phyloP scores from a whole-genome alignment of 1,140 invertebrate species.

The Drosophila aff. region DNA sequence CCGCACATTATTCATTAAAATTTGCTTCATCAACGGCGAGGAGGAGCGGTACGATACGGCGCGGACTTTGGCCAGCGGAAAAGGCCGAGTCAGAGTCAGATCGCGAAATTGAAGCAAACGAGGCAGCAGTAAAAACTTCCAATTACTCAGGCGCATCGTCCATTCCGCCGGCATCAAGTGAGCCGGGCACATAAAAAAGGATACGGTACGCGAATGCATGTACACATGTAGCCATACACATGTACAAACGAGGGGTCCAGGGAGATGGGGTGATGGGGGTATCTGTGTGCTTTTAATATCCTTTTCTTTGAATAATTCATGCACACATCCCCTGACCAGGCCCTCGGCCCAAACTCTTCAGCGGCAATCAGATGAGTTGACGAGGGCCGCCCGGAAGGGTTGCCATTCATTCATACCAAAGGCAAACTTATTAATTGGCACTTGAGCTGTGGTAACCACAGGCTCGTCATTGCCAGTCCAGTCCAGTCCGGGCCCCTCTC shows the following conservation, averaged over 20 bases:
- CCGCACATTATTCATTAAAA: constrained; percentile 82
- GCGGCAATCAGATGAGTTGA: constrained; percentile 65
- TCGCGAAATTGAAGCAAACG: constrained; percentile 77
- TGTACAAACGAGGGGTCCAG: not conserved
- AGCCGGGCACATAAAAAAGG: constrained; percentile 37
- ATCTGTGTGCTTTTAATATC: constrained; percentile 79
- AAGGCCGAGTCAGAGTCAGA: constrained; percentile 29
- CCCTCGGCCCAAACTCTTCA: constrained; percentile 46
- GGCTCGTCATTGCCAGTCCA: constrained; percentile 19
- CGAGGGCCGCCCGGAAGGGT: constrained; percentile 55
- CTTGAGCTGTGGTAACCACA: constrained; percentile 73
- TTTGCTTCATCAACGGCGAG: constrained; percentile 67
- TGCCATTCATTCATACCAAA: constrained; percentile 69
- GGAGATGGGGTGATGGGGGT: constrained; percentile 3
- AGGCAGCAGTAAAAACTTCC: constrained; percentile 81
- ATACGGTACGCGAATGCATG: constrained; percentile 22
- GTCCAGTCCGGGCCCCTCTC: not conserved
- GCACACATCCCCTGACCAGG: constrained; percentile 61
- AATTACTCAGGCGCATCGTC: constrained; percentile 72
- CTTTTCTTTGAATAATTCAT: constrained; percentile 82
- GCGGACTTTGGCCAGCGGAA: not conserved
- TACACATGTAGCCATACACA: not conserved
- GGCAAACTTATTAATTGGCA: constrained; percentile 82
- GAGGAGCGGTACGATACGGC: not conserved
- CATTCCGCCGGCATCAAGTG: constrained; percentile 24